Evolutionary conservation across 2,888 invertebrate genomes (phyloP).

Genomic region (Amphipoea oculea): DNA sequence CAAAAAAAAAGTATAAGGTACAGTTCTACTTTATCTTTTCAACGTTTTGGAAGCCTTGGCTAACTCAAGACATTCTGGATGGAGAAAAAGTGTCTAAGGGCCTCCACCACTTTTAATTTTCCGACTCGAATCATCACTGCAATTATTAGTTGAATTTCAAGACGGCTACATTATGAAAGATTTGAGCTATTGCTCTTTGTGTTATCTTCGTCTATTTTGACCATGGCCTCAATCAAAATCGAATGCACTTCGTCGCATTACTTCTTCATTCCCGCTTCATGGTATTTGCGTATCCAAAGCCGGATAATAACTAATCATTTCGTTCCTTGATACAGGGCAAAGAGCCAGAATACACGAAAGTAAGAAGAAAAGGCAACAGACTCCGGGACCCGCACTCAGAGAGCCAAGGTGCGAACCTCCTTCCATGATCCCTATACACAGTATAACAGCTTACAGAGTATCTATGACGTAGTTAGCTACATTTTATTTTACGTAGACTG

Average conservation of each 20-base stretch:
- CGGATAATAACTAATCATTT: background rate
- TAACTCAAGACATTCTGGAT: background rate
- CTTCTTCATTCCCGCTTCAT: background rate
- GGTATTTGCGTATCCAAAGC: background rate
- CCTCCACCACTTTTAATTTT: background rate
- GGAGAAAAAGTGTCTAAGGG: background rate
- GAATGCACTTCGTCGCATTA: background rate
- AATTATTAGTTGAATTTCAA: background rate
- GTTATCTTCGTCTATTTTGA: background rate
- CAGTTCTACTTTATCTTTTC: background rate
- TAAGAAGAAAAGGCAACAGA: constrained; percentile 95
- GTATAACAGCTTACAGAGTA: constrained; percentile 77
- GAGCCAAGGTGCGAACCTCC: constrained; percentile 91
- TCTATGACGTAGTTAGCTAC: constrained; percentile 85
- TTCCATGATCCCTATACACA: constrained; percentile 51
- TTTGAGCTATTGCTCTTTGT: background rate
- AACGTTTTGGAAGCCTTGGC: background rate
- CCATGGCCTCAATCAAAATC: background rate
- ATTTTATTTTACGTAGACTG: constrained; percentile 88
- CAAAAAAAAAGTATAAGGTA: constrained; percentile 45
- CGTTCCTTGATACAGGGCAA: constrained; percentile 89
- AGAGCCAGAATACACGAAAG: constrained; percentile 96
- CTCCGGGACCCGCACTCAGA: constrained; percentile 95
- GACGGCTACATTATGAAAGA: background rate
- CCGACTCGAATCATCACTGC: background rate